phyloP scores from a whole-genome alignment of 1,140 invertebrate species.

The Diuraphis noxia region DNA sequence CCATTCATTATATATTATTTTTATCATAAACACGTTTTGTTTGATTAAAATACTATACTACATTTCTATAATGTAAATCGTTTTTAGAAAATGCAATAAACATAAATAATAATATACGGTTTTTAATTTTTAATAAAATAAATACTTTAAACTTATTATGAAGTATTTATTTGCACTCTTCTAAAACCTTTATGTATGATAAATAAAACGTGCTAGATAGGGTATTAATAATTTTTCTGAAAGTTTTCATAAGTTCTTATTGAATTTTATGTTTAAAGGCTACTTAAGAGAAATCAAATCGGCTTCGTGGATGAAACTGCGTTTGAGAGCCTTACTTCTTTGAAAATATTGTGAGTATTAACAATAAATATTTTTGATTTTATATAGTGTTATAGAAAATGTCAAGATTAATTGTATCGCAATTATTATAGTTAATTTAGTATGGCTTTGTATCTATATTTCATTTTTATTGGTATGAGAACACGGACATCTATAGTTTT shows the following conservation, averaged over 20 bases:
- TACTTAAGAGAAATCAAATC: conserved; percentile 72
- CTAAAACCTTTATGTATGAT: neutral
- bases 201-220: neutral
- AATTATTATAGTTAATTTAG: neutral
- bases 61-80: neutral
- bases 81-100: neutral
- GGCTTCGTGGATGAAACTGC: conserved; percentile 68
- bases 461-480: neutral
- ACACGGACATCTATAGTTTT: neutral
- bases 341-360: conserved; percentile 73
- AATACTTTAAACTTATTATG: neutral
- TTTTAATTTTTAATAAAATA: neutral
- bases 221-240: neutral
- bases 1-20: neutral
- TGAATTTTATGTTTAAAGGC: conserved; percentile 61
- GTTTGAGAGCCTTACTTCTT: conserved; percentile 68
- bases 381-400: neutral
- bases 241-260: neutral
- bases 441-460: neutral
- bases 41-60: neutral
- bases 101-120: neutral
- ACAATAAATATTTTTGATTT: neutral
- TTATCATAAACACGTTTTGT: neutral
- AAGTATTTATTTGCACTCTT: neutral
- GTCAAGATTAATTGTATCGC: neutral